Conservation (phyloP, 2,797 vertebrate genomes). For the Sciurus vulgaris region DNA sequence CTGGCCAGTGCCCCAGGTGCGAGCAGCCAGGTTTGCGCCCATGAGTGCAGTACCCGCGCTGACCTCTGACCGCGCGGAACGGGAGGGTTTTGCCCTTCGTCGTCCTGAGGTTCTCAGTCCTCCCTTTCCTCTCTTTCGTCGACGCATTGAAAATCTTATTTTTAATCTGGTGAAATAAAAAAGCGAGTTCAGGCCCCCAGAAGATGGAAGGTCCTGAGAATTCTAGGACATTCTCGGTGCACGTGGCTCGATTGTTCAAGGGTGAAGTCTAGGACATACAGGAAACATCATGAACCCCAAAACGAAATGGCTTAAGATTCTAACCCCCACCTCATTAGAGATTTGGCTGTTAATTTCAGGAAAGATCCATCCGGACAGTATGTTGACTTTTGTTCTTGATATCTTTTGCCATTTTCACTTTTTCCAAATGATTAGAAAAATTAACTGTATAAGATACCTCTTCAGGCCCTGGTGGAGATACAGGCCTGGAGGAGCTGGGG, state of each 20-base stretch:
- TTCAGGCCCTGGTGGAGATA: neutral
- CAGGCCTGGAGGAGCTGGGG: too few species aligned
- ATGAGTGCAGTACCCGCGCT: rapidly evolving
- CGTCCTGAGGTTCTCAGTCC: neutral
- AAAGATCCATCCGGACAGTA: neutral
- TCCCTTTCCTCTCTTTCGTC: neutral
- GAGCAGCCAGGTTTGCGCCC: rapidly evolving
- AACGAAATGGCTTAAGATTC: neutral
- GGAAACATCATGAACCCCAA: neutral
- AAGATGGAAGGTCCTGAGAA: neutral
- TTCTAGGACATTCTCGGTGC: rapidly evolving
- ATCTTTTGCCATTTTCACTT: neutral
- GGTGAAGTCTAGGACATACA: neutral
- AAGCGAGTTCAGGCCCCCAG: neutral
- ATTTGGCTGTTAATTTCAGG: neutral
- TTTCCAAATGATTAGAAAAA: neutral
- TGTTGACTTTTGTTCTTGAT: neutral
- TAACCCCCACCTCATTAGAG: too few species aligned
- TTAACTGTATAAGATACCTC: neutral
- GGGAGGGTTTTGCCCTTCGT: neutral
- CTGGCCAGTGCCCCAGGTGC: rapidly evolving
- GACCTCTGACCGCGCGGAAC: rapidly evolving
- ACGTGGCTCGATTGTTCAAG: rapidly evolving
- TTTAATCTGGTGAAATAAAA: neutral
- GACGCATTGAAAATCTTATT: neutral